Base-by-base conservation (phyloP, 1,140 invertebrate species). In the Heliconius himera region DNA sequence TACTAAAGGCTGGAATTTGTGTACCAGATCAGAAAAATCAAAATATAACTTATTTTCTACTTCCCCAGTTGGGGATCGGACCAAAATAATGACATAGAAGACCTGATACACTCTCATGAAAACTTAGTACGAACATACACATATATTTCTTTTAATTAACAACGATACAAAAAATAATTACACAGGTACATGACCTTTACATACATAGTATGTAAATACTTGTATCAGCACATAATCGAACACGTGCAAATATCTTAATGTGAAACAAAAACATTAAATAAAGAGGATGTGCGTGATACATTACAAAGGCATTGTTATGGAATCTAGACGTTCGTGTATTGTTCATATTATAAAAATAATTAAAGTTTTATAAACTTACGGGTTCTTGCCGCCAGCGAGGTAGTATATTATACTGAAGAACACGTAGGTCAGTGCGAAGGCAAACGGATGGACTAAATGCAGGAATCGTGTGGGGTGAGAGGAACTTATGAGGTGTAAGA, bases 351-450 rank as follows among this genome's bases (percentile, higher is more conserved):
- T 26, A 74, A 74, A 75, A 75, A 75, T 71, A 76, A 51, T 56
- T 9, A 13, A 49, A 8, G 66, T 16, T 70, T 74, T 74, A 79
- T 54, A 73, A 72, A 85, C 95, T 91, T 93, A 96, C 95, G 95
- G 96, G 83, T 96, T 95, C 1, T 95, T 95, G 13, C 97, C 98
- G 1, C 97, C 97, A n/a, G 95, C 95, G 1, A 93, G 72, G 89
- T 96, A 97, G 89, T 98, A 98, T 29, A 98, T 94, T 8, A 96
- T 81, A 5, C 95, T 96, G 88, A 98, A 98, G 16, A 96, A 83
- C 0, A 96, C 88, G 89, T 97, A 98, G 11, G 93, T 80, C 1
- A 95, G 71, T 8, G 96, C 95, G 80, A 97, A 96, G 4, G 95
- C 66, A 0, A 97, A 81, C 4, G 96, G 96, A 88, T 97, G 96